Evolutionary conservation across 2,888 invertebrate genomes (phyloP), one percentile per base, ranked within the genome.

Genomic region (Baronia brevicornis): DNA sequence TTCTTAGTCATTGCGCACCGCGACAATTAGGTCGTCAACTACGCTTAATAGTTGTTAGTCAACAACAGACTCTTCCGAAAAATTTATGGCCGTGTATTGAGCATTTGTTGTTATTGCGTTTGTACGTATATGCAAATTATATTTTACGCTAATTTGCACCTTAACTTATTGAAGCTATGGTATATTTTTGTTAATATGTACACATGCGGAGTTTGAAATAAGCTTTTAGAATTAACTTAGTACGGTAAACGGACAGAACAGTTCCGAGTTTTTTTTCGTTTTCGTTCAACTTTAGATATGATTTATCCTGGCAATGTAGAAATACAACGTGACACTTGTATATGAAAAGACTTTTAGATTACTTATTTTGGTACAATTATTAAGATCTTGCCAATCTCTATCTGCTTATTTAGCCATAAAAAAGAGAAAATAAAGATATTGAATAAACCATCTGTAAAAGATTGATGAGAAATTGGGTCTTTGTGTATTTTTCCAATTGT

Each of bases 111-210:
- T 64, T 60, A 60, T 56, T 54, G 60, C 41, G 55, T 65, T 67
- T 71, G 65, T 54, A 55, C 57, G 62, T 68, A 69, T 69, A 72
- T 73, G 72, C 73, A 72, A 75, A 72, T 77, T 67, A 72, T 65
- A 72, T 72, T 73, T 70, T 63, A 69, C 60, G 59, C 68, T 65
- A 68, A 69, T 67, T 56, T 56, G 48, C 51, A 66, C 65, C 62
- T 65, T 66, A 62, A 24, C 14, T 24, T 19, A 28, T 24, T 34
- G 28, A 12, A 13, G 28, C 23, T 28, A 28, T 7, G 19, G 13
- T 18, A 6, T 28, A 34, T 24, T 54, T 28, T 17, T 17, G 18
- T 14, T 10, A 46, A 48, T 47, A 51, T 51, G 46, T 41, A n/a
- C n/a, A n/a, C n/a, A n/a, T n/a, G n/a, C 4, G 20, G 7, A 10